phyloP scores from a whole-genome alignment of 2,113 vertebrate species.

The Anoura caudifer region DNA sequence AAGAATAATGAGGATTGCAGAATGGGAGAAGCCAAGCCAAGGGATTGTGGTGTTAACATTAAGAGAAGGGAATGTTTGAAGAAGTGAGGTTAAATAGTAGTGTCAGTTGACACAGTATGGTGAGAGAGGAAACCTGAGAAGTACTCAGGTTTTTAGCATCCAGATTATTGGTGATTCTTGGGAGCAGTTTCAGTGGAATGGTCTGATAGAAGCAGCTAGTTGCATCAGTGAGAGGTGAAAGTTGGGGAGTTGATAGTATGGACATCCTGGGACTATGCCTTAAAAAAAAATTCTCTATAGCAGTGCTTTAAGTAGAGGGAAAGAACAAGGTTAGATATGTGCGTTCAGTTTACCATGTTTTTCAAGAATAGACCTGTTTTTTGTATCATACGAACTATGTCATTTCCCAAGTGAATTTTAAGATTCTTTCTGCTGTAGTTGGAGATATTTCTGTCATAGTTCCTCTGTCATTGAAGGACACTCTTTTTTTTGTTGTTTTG shows the following conservation, averaged over 20 bases:
- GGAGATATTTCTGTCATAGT: background rate
- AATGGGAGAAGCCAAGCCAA: background rate
- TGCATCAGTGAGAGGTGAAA: background rate
- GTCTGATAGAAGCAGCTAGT: background rate
- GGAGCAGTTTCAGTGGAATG: background rate
- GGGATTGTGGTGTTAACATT: background rate
- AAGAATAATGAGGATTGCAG: background rate
- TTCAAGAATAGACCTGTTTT: background rate
- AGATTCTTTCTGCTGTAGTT: background rate
- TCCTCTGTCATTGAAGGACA: background rate
- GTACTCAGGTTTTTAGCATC: background rate
- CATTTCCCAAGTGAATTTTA: slow-evolving; percentile 6
- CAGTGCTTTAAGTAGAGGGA: background rate
- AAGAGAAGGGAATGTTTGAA: background rate
- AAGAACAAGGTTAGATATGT: background rate
- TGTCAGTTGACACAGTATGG: background rate
- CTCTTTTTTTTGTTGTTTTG: slow-evolving; percentile 3
- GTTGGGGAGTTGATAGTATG: background rate
- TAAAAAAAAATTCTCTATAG: background rate
- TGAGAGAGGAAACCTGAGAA: background rate
- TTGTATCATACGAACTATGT: background rate
- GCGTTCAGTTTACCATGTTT: background rate
- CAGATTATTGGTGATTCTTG: background rate
- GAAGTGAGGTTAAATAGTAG: background rate
- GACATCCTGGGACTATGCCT: background rate